Evolutionary conservation across 2,113 vertebrate genomes (phyloP).

Genomic region (Zootoca vivipara): DNA sequence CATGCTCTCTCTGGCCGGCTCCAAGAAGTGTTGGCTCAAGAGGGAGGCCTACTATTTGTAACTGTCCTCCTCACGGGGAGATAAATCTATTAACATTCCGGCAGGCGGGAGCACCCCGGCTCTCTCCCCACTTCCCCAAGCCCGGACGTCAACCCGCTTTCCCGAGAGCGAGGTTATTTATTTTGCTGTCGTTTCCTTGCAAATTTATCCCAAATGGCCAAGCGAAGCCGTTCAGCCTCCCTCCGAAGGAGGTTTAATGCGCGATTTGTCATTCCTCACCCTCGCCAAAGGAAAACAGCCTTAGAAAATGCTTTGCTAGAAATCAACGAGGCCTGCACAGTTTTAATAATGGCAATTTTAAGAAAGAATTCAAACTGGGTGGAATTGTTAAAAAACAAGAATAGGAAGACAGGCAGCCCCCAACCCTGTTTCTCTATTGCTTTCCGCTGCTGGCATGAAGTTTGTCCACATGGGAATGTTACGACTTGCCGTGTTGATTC

Average conservation of each 20-base stretch:
- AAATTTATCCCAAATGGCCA: rapidly evolving
- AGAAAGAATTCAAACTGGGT: too few species aligned
- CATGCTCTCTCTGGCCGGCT: neutral
- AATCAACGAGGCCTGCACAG: neutral
- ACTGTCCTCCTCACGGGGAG: neutral
- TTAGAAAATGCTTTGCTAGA: neutral
- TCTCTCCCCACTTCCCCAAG: neutral
- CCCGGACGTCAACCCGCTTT: too few species aligned
- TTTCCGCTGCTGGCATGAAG: too few species aligned
- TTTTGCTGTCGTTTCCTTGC: neutral
- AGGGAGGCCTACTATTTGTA: neutral
- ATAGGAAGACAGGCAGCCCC: too few species aligned
- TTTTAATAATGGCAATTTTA: neutral
- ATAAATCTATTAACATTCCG: slow-evolving; percentile 12
- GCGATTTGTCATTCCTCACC: neutral
- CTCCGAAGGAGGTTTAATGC: neutral
- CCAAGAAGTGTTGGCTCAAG: too few species aligned
- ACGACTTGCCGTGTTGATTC: too few species aligned
- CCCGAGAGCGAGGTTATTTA: neutral
- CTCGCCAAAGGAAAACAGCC: neutral
- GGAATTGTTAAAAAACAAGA: neutral
- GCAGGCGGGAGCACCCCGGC: neutral
- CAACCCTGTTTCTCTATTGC: neutral
- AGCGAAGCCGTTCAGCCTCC: neutral
- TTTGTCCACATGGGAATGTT: too few species aligned